Evolutionary conservation across 2,888 invertebrate genomes (phyloP).

Genomic region (Fragum fragum): DNA sequence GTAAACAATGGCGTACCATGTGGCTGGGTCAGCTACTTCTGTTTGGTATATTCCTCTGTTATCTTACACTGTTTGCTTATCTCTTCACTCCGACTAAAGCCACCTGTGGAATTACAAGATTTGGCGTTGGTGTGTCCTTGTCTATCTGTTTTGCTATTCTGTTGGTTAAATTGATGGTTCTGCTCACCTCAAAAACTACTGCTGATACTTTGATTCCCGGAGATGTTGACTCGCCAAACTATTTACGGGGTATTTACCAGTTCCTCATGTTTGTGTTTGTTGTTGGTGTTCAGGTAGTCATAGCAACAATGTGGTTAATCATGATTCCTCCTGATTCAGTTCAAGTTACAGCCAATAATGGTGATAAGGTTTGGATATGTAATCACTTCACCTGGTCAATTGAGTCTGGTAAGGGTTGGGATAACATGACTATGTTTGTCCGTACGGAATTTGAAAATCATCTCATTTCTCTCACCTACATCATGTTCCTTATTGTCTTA

Average conservation of each 20-base stretch:
- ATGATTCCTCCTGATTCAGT: slow-evolving; percentile 85
- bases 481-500: slow-evolving; percentile 94
- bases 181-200: slow-evolving; percentile 95
- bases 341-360: slow-evolving; percentile 74
- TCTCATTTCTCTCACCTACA: slow-evolving; percentile 93
- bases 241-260: slow-evolving; percentile 97
- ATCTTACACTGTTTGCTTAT: slow-evolving; percentile 87
- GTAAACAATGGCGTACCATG: slow-evolving; percentile 83
- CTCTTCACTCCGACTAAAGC: slow-evolving; percentile 85
- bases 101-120: slow-evolving; percentile 87
- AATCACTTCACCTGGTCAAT: slow-evolving; percentile 83
- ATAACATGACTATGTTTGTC: slow-evolving; percentile 76
- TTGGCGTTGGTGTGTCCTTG: slow-evolving; percentile 87
- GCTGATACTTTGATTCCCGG: slow-evolving; percentile 74
- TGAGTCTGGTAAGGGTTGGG: slow-evolving; percentile 58
- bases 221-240: slow-evolving; percentile 89
- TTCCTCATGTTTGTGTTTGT: slow-evolving; percentile 95
- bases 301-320: slow-evolving; percentile 86
- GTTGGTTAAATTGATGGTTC: slow-evolving; percentile 97
- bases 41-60: slow-evolving; percentile 87
- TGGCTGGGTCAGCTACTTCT: slow-evolving; percentile 87
- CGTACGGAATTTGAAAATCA: slow-evolving; percentile 87
- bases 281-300: slow-evolving; percentile 91
- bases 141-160: slow-evolving; percentile 96
- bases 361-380: slow-evolving; percentile 83